A percentile compares a stretch with the other conserved stretches of the same genome.
Conservation (phyloP, 2,888 invertebrate genomes). For the Rhodophaea formosa region DNA sequence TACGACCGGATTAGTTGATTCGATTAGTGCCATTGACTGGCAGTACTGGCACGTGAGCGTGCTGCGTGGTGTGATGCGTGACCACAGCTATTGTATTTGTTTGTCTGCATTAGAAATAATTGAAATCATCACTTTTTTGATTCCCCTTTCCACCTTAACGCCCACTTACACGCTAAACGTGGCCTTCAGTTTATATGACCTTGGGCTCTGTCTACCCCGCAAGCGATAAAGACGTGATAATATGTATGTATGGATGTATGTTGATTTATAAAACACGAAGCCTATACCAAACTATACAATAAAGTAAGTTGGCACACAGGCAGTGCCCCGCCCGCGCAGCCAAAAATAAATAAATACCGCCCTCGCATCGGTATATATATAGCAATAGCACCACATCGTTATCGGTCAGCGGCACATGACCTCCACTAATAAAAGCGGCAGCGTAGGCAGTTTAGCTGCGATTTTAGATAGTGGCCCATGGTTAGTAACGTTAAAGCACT, state of each 20-base stretch:
- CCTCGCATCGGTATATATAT: background rate
- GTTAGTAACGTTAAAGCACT: too few relatives aligned
- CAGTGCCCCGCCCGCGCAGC: background rate
- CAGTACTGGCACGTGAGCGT: slow-evolving; percentile 39
- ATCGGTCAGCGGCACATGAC: slow-evolving; percentile 15
- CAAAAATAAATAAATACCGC: background rate
- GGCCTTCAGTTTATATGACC: too few relatives aligned
- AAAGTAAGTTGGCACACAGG: too few relatives aligned
- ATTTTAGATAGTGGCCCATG: too few relatives aligned
- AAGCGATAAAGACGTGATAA: background rate
- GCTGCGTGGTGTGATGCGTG: background rate
- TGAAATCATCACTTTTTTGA: background rate
- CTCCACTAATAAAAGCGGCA: too few relatives aligned
- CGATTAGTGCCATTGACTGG: slow-evolving; percentile 41
- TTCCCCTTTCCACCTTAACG: too few relatives aligned
- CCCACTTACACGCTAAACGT: too few relatives aligned
- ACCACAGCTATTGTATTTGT: background rate
- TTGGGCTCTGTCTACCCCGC: too few relatives aligned
- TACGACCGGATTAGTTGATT: slow-evolving; percentile 36
- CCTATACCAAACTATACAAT: too few relatives aligned
- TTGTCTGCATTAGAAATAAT: background rate
- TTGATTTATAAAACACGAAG: too few relatives aligned
- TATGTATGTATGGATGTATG: too few relatives aligned
- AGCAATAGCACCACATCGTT: slow-evolving; percentile 26
- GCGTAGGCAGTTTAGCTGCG: too few relatives aligned